Evolutionary conservation across 1,140 invertebrate species (phyloP).

Genomic region (Leptinotarsa defecta): DNA sequence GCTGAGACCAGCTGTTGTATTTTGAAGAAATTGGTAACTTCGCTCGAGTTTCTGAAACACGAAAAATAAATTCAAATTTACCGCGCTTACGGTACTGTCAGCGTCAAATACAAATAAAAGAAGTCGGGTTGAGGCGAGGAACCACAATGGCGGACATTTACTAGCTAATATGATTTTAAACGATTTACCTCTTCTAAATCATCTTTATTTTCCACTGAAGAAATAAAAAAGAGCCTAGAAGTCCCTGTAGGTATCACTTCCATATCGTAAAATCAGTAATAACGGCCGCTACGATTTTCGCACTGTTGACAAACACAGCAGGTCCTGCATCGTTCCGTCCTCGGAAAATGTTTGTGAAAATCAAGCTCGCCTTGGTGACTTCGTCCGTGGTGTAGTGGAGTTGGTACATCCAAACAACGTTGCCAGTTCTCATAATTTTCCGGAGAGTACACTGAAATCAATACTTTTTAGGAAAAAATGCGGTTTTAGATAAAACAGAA

Average conservation of each 20-base stretch:
- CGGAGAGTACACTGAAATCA: constrained; percentile 14
- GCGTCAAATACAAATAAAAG: constrained; percentile 52
- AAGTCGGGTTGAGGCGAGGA: constrained; percentile 58
- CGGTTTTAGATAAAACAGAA: background rate
- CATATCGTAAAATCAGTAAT: constrained; percentile 57
- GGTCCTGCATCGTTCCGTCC: constrained; percentile 63
- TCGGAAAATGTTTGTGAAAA: constrained; percentile 57
- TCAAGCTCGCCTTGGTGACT: constrained; percentile 53
- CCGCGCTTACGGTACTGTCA: constrained; percentile 47
- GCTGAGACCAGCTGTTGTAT: constrained; percentile 77
- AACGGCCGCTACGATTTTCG: constrained; percentile 55
- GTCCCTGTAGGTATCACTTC: constrained; percentile 63
- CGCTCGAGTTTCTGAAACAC: constrained; percentile 85
- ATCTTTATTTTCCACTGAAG: constrained; percentile 79
- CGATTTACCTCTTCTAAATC: constrained; percentile 79
- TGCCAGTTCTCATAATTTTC: constrained; percentile 19
- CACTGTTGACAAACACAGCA: constrained; percentile 59
- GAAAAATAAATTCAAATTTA: constrained; percentile 55
- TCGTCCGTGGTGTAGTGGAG: constrained; percentile 22
- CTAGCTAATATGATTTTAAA: constrained; percentile 60
- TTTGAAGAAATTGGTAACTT: constrained; percentile 76
- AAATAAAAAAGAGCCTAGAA: constrained; percentile 66
- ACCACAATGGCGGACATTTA: constrained; percentile 64
- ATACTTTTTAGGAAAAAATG: constrained; percentile 9
- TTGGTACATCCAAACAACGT: constrained; percentile 19